These are phyloP conservation scores for Hylaeus volcanicus DNA, from an alignment of 1,140 invertebrate genomes.

Conservation along the genomic window DNA sequence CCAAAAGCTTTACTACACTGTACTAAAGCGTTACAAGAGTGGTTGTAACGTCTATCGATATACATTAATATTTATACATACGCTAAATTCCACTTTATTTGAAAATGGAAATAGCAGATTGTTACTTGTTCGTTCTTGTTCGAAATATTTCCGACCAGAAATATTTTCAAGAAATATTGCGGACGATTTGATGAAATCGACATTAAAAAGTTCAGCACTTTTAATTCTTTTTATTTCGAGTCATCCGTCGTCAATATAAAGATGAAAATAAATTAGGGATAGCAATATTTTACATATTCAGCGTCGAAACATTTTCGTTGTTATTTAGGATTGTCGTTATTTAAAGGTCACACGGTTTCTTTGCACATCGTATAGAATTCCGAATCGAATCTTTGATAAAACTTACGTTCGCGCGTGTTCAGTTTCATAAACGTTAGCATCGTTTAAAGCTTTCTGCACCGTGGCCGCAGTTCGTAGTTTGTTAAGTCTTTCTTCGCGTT, in stretches of 20 bases:
- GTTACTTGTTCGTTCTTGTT: conserved; percentile 16
- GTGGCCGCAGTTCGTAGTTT: conserved; percentile 37
- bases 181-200: not conserved
- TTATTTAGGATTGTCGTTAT: conserved; percentile 8
- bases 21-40: not conserved
- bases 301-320: not conserved
- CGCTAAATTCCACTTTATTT: conserved; percentile 67
- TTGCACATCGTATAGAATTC: not conserved
- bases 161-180: conserved; percentile 60
- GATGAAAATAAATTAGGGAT: not conserved
- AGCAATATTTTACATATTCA: not conserved
- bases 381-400: not conserved
- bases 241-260: not conserved
- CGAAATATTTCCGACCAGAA: conserved; percentile 65
- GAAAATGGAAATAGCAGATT: conserved; percentile 67
- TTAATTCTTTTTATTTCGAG: conserved; percentile 13
- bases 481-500: conserved; percentile 79
- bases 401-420: conserved; percentile 39
- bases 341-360: not conserved
- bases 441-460: conserved; percentile 64
- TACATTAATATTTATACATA: conserved; percentile 21
- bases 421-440: conserved; percentile 58
- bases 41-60: not conserved
- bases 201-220: not conserved
- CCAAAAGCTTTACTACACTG: not conserved